Percentiles rank a stretch among this genome's conserved stretches.
These are phyloP conservation scores for Leucosticte australis DNA, from an alignment of 2,113 vertebrate genomes.

Conservation along the genomic window DNA sequence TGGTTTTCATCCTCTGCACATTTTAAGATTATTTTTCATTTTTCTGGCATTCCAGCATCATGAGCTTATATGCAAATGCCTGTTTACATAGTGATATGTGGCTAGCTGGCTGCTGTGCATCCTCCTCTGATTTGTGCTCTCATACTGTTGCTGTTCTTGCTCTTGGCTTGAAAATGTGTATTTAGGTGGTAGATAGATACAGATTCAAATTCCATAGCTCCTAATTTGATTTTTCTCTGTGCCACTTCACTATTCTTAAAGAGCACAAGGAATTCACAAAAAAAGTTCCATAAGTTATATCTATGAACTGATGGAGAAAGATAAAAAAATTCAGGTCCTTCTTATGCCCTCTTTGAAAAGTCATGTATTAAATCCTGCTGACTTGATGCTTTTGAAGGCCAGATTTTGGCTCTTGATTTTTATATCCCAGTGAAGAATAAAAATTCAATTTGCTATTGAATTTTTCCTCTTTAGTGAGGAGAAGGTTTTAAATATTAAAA, in stretches of 20 bases:
- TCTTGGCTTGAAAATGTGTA: background rate
- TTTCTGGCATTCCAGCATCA: background rate
- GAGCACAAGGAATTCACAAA: background rate
- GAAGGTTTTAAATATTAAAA: background rate
- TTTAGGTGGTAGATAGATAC: background rate
- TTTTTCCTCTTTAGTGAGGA: background rate
- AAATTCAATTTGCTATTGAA: background rate
- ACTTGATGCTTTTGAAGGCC: background rate
- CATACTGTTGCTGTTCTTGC: background rate
- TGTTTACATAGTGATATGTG: rapidly evolving
- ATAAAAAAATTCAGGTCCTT: background rate
- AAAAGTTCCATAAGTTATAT: background rate
- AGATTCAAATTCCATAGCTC: background rate
- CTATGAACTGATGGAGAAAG: background rate
- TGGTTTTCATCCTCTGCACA: background rate
- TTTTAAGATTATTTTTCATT: background rate
- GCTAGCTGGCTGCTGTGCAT: background rate
- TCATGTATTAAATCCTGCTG: background rate
- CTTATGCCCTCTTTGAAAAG: background rate
- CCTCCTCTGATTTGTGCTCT: background rate
- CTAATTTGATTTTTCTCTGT: background rate
- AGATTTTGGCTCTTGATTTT: background rate
- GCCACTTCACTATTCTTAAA: background rate
- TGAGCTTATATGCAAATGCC: background rate
- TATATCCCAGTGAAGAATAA: background rate